These are phyloP conservation scores for Catagonus wagneri DNA, from an alignment of 2,113 vertebrate genomes.

Conservation along the genomic window DNA sequence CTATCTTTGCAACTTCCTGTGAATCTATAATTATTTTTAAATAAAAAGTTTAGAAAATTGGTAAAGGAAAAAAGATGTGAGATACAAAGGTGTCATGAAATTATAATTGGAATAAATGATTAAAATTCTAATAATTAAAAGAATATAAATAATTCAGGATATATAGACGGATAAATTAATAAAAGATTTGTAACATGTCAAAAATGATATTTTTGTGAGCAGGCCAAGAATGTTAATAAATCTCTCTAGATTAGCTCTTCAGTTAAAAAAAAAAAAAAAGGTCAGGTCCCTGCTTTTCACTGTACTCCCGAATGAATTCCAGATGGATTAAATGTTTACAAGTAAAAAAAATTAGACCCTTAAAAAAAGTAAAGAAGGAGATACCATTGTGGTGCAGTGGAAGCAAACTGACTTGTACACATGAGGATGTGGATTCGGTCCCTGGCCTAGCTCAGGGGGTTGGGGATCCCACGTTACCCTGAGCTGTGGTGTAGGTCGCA, in stretches of 20 bases:
- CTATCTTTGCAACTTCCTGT: not conserved
- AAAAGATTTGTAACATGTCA: not conserved
- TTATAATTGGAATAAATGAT: not conserved
- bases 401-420: too few species aligned
- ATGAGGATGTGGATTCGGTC: too few species aligned
- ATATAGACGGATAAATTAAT: not conserved
- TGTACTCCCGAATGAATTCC: not conserved
- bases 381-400: too few species aligned
- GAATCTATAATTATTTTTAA: slow-evolving; percentile 10
- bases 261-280: not conserved
- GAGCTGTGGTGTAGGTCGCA: too few species aligned
- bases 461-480: too few species aligned
- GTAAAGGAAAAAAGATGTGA: not conserved
- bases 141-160: not conserved
- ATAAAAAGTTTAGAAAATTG: not conserved
- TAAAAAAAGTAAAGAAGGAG: not conserved
- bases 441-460: too few species aligned
- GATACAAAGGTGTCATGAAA: not conserved
- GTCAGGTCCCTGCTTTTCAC: not conserved
- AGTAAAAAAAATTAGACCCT: slow-evolving; percentile 35
- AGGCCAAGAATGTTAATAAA: not conserved
- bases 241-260: not conserved
- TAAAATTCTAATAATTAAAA: not conserved
- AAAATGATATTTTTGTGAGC: not conserved
- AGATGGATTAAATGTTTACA: slow-evolving; percentile 15